These are phyloP conservation scores for Silurus aristotelis DNA, from an alignment of 2,797 vertebrate species.

Conservation along the genomic window DNA sequence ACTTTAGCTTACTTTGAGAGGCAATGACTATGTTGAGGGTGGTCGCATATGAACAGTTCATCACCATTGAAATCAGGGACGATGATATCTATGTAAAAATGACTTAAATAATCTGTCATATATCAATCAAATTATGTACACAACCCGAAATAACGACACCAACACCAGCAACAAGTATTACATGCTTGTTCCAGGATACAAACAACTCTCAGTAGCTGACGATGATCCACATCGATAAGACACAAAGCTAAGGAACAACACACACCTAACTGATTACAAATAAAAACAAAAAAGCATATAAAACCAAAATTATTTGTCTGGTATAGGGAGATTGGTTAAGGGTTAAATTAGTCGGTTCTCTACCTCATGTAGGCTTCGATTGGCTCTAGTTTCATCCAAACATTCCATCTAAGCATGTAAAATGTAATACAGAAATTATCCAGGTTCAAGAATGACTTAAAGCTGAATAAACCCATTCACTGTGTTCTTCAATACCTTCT, in stretches of 20 bases:
- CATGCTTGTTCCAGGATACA: conserved; percentile 31
- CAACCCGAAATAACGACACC: not conserved
- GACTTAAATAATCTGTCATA: not conserved
- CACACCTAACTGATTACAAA: not conserved
- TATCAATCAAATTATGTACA: not conserved
- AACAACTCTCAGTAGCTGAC: conserved; percentile 41
- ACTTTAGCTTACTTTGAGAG: conserved; percentile 59
- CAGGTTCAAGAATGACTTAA: not conserved
- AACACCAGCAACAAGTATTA: not conserved
- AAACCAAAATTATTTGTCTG: not conserved
- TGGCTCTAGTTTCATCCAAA: conserved; percentile 42
- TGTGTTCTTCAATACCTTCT: conserved; percentile 7
- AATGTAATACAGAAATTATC: not conserved
- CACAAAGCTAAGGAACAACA: conserved; percentile 20
- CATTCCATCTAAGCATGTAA: conserved; percentile 38
- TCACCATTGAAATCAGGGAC: conserved; percentile 75
- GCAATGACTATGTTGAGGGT: conserved; percentile 65
- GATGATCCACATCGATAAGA: conserved; percentile 31
- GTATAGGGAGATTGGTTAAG: not conserved
- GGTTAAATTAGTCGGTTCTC: not conserved
- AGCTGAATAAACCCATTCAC: not conserved
- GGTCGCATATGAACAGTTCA: conserved; percentile 62
- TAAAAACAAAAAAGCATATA: not conserved
- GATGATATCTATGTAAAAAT: conserved; percentile 67
- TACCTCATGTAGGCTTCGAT: conserved; percentile 39